These are phyloP conservation scores for Alloplasta piceator DNA, from an alignment of 2,888 invertebrate species.

Conservation along the genomic window DNA sequence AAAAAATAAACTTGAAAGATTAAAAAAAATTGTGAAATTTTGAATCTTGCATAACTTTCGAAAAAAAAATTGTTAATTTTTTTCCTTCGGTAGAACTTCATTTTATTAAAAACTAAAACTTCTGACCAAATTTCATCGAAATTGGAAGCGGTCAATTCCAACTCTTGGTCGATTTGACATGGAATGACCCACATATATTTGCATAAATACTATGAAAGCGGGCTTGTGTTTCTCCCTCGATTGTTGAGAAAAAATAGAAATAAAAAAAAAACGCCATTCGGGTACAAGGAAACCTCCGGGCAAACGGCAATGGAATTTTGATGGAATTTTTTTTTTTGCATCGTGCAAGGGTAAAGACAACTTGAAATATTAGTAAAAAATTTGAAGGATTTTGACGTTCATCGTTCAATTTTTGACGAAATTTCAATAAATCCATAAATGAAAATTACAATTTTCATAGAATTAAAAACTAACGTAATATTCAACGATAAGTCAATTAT, in stretches of 20 bases:
- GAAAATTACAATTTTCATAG: no score
- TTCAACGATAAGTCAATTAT: background rate
- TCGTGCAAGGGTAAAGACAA: constrained; percentile 15
- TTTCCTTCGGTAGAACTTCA: no score
- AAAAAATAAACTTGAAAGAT: no score
- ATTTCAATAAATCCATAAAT: background rate
- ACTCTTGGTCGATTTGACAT: no score
- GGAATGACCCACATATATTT: no score
- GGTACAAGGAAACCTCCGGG: constrained; percentile 22
- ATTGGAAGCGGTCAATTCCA: no score
- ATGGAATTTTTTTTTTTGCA: constrained; percentile 41
- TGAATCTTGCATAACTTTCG: no score
- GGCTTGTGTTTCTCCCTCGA: constrained; percentile 45
- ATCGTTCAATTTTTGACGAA: constrained; percentile 32
- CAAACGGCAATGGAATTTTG: constrained; percentile 33
- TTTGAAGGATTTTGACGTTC: background rate
- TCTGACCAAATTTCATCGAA: no score
- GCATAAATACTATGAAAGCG: background rate
- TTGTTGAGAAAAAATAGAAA: constrained; percentile 50
- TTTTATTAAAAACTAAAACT: no score
- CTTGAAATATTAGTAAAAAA: background rate
- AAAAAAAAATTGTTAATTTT: no score
- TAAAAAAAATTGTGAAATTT: no score
- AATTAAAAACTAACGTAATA: background rate
- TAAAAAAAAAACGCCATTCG: constrained; percentile 47